phyloP scores from a whole-genome alignment of 2,888 invertebrate species.

The Polia nebulosa region DNA sequence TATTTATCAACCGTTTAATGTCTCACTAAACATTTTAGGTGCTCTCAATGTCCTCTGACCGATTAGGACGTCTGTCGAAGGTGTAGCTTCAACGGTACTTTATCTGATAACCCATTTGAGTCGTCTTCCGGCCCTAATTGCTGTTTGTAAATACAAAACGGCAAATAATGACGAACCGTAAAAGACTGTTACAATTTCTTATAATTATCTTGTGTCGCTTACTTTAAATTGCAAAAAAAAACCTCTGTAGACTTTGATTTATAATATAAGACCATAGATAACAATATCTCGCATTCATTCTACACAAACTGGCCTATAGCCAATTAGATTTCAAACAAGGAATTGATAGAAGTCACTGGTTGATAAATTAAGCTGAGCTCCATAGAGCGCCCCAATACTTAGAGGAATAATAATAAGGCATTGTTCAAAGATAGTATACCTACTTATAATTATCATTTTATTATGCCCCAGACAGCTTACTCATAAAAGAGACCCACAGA shows the following conservation, averaged over 20 bases:
- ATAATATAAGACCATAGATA: constrained; percentile 18
- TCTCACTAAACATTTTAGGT: constrained; percentile 52
- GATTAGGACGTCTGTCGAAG: constrained; percentile 75
- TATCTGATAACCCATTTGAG: constrained; percentile 79
- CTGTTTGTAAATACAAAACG: constrained; percentile 77
- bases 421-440: constrained; percentile 42
- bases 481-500: not conserved
- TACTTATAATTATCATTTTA: not conserved
- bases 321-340: constrained; percentile 53
- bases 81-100: constrained; percentile 75
- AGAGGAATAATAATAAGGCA: constrained; percentile 54
- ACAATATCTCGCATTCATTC: constrained; percentile 19
- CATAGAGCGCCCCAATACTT: constrained; percentile 50
- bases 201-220: constrained; percentile 21
- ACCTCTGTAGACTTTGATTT: not conserved
- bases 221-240: not conserved
- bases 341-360: constrained; percentile 48
- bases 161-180: constrained; percentile 69
- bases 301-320: constrained; percentile 37
- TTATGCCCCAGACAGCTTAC: constrained; percentile 5
- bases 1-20: constrained; percentile 49
- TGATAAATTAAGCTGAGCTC: constrained; percentile 48
- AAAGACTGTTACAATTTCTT: constrained; percentile 50
- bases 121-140: constrained; percentile 80
- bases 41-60: constrained; percentile 63